Conservation (phyloP, 2,888 invertebrate species). For the Pterostichus niger region DNA sequence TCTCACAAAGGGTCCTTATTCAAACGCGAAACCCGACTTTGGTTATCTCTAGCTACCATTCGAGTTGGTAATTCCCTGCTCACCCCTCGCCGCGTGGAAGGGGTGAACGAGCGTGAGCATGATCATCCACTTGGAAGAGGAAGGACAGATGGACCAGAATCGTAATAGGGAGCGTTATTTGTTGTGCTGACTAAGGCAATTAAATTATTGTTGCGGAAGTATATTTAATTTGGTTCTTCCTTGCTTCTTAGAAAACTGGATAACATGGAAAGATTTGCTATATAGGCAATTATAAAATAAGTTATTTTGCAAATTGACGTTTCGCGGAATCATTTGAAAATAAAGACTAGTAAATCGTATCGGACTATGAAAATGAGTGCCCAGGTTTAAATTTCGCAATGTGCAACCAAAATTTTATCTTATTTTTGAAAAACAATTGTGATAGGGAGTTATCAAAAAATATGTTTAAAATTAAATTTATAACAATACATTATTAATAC, state of each 20-base stretch:
- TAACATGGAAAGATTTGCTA: not conserved
- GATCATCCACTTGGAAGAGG: conserved; percentile 57
- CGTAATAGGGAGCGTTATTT: conserved; percentile 10
- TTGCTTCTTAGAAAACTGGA: not conserved
- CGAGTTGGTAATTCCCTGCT: conserved; percentile 11
- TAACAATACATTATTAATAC: too few relatives aligned
- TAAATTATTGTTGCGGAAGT: conserved; percentile 32
- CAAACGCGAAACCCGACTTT: conserved; percentile 76
- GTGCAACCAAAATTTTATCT: too few relatives aligned
- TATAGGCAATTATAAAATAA: too few relatives aligned
- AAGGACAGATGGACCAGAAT: conserved; percentile 26
- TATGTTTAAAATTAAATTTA: too few relatives aligned
- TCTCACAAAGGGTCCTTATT: conserved; percentile 74
- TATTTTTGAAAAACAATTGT: too few relatives aligned
- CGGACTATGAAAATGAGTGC: too few relatives aligned
- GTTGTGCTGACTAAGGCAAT: conserved; percentile 23
- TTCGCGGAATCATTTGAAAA: too few relatives aligned
- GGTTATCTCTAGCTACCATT: conserved; percentile 72
- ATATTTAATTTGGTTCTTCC: not conserved
- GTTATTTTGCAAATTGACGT: too few relatives aligned
- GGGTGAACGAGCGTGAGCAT: conserved; percentile 11
- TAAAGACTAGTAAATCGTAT: too few relatives aligned
- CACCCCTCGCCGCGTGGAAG: not conserved
- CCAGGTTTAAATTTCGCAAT: too few relatives aligned
- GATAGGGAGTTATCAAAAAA: too few relatives aligned